Evolutionary conservation across 2,797 vertebrate species (phyloP), one percentile per base, ranked within the genome.

Genomic region (Antrozous pallidus): DNA sequence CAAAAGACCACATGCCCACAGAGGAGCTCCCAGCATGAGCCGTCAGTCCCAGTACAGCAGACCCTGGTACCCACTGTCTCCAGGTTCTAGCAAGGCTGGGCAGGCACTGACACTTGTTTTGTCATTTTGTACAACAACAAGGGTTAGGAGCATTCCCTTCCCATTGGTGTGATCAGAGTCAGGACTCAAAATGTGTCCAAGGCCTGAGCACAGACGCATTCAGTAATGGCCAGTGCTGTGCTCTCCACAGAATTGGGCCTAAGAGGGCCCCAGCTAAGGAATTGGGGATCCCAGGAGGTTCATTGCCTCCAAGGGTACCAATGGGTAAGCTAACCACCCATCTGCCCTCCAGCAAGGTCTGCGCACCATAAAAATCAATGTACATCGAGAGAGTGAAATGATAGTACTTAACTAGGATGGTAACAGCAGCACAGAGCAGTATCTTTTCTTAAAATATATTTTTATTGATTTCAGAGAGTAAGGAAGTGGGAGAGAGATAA

Each of bases 201-300:
- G 54, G 14, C 3, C 0, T 11, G 47, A 42, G 26, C 31, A 24
- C 28, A 56, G 40, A 28, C 0, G 0, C 6, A 24, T 11, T n/a
- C 36, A 20, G 54, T 13, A 0, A 3, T 17, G 3, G 18, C 8
- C 5, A n/a, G 13, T 74, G 24, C 8, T 3, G 0, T 6, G 18
- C 13, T 33, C 33, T 77, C 31, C 12, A 1, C 0, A 54, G 83
- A 75, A 89, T 16, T 1, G 0, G 5, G 17, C n/a, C n/a, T 13
- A 18, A n/a, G 49, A 78, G 11, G 56, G 22, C 18, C 28, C 47
- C 20, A 17, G 20, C 26, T 6, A 7, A 58, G 40, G 38, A 26
- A 28, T 0, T 47, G 26, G n/a, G 40, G 42, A 54, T 14, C 26
- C 49, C 69, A 73, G 0, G 5, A 63, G 45, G 18, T n/a, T 36